These are phyloP conservation scores for Microchrysa polita DNA, from an alignment of 2,888 invertebrate species.

Conservation along the genomic window DNA sequence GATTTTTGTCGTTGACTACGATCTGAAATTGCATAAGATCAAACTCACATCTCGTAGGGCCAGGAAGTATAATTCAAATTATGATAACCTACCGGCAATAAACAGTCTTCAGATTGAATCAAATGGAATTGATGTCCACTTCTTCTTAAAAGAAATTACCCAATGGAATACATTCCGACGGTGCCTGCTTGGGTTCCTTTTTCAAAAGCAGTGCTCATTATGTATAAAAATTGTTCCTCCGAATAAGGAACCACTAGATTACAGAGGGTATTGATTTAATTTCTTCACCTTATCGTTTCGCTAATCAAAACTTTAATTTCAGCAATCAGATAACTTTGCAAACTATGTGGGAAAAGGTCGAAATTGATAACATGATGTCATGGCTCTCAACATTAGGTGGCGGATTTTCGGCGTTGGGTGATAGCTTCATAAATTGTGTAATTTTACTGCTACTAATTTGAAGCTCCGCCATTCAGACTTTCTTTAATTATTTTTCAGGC, in stretches of 20 bases:
- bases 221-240: constrained; percentile 69
- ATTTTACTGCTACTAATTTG: constrained; percentile 56
- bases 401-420: constrained; percentile 94
- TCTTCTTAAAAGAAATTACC: constrained; percentile 56
- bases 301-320: constrained; percentile 48
- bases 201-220: constrained; percentile 52
- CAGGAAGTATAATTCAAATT: neutral
- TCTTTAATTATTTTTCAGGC: constrained; percentile 70
- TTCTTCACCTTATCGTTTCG: constrained; percentile 22
- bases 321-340: constrained; percentile 67
- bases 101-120: constrained; percentile 1
- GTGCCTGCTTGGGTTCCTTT: constrained; percentile 50
- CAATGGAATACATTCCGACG: constrained; percentile 54
- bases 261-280: constrained; percentile 69
- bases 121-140: constrained; percentile 56
- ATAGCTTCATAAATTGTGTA: constrained; percentile 82
- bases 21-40: neutral
- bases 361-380: constrained; percentile 86
- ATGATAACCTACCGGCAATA: neutral
- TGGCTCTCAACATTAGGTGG: constrained; percentile 97
- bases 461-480: no score
- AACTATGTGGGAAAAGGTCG: constrained; percentile 72
- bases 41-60: neutral
- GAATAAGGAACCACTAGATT: constrained; percentile 73
- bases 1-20: neutral